Evolutionary conservation across 2,797 vertebrate genomes (phyloP).

Genomic region (Enteromius treurensis): DNA sequence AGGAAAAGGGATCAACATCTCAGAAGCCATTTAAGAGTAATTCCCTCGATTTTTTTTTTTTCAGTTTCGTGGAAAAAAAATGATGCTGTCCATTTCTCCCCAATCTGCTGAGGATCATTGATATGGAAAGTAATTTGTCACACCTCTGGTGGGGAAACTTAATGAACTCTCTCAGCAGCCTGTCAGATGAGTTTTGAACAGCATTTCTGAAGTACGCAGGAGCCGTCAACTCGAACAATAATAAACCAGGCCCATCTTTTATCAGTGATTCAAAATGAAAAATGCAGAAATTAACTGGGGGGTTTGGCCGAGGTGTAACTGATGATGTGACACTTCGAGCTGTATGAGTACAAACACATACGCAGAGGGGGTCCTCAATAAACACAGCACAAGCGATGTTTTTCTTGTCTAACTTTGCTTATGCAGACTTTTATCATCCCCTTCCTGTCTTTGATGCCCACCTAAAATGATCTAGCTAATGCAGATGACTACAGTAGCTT

Average conservation of each 20-base stretch:
- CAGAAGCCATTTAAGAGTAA: constrained; percentile 63
- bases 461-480: constrained; percentile 33
- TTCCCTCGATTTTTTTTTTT: neutral
- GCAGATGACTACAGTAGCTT: neutral
- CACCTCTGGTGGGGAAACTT: constrained; percentile 34
- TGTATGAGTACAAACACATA: constrained; percentile 1
- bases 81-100: constrained; percentile 23
- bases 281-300: constrained; percentile 17
- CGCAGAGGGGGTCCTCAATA: neutral
- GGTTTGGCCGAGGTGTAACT: neutral
- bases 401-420: constrained; percentile 17
- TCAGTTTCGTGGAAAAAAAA: constrained; percentile 29
- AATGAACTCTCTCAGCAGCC: constrained; percentile 53
- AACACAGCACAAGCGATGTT: constrained; percentile 8
- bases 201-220: constrained; percentile 61
- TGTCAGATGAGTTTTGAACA: constrained; percentile 60
- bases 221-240: constrained; percentile 44
- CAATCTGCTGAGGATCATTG: constrained; percentile 53
- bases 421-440: neutral
- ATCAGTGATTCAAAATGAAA: constrained; percentile 37
- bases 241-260: constrained; percentile 41
- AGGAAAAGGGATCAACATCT: constrained; percentile 31
- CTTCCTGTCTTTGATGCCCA: constrained; percentile 13
- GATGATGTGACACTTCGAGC: constrained; percentile 24
- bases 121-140: constrained; percentile 57